These are phyloP conservation scores for Prionace glauca DNA, from an alignment of 2,797 vertebrate species.

Conservation along the genomic window DNA sequence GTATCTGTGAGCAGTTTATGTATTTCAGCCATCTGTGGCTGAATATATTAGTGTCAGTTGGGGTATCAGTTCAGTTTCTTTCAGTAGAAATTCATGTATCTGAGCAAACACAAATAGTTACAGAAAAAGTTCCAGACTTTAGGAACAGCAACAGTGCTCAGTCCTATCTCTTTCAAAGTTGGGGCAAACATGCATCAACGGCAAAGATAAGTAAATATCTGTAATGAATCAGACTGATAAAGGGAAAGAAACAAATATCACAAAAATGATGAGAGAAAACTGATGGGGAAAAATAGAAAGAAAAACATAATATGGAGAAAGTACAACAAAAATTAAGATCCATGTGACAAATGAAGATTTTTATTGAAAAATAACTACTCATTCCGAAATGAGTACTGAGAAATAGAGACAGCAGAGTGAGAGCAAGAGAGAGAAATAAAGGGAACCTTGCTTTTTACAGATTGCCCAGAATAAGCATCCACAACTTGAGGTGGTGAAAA, in stretches of 20 bases:
- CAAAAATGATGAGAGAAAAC: background rate
- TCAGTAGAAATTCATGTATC: background rate
- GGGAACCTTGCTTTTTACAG: background rate
- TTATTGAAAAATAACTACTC: background rate
- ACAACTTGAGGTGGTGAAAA: background rate
- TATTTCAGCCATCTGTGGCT: background rate
- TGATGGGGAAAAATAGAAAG: background rate
- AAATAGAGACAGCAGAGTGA: background rate
- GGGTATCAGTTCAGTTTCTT: background rate
- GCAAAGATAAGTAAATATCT: background rate
- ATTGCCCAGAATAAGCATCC: background rate
- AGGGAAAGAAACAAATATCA: background rate
- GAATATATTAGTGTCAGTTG: background rate
- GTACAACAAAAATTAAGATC: background rate
- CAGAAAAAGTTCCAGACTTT: background rate
- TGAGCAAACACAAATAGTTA: background rate
- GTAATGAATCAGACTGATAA: background rate
- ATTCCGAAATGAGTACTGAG: background rate
- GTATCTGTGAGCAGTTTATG: background rate
- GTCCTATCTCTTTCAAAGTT: background rate
- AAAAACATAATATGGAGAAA: background rate
- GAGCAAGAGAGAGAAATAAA: background rate
- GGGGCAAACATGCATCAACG: background rate
- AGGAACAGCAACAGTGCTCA: background rate
- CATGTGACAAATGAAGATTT: background rate